Base-by-base conservation (phyloP, 2,888 invertebrate genomes). In the Cecidostiba fungosa region DNA sequence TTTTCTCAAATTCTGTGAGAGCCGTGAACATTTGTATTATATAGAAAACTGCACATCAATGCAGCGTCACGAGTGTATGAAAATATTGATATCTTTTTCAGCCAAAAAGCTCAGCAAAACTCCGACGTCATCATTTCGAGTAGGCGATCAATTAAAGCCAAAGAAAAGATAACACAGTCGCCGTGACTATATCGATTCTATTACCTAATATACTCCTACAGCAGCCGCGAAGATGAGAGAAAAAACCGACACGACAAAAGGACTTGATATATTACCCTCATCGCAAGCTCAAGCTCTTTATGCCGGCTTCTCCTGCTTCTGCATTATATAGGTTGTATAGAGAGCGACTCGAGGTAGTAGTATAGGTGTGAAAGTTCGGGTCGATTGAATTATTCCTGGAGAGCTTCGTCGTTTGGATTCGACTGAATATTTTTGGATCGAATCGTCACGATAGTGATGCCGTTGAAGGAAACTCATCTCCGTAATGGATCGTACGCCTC, bases 241-340 rank as follows among this genome's bases (percentile, higher is more conserved):
- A 54, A 77, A 32, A 69, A 5, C 36, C 91, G 90, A 90, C 91
- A 91, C 91, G 92, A 93, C 92, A 91, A n/a, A n/a, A 91, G 92
- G 91, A 91, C 91, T 91, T 93, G 92, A 93, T 93, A 91, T 93
- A 93, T 93, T 92, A 90, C 91, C 91, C 89, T 78, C 86, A 50
- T n/a, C 19, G 84, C 87, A 83, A 82, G 77, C 86, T 78, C 80
- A 36, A 72, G 72, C 43, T 76, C 82, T 79, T n/a, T 81, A 73
- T 62, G 84, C 79, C 82, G 77, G 85, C 79, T 84, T 87, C 87
- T 10, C 73, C 74, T 5, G 69, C 50, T 16, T 36, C 50, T 74
- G 66, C 50, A 76, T 74, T 66, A 62, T 32, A 66, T 26, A 66
- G n/a, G n/a, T 32, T 32, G 3, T 50, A 47, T 50, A 62, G 14